Evolutionary conservation across 1,140 invertebrate genomes (phyloP), one percentile per base, ranked within the genome.

Genomic region (Saccostrea glomerata): DNA sequence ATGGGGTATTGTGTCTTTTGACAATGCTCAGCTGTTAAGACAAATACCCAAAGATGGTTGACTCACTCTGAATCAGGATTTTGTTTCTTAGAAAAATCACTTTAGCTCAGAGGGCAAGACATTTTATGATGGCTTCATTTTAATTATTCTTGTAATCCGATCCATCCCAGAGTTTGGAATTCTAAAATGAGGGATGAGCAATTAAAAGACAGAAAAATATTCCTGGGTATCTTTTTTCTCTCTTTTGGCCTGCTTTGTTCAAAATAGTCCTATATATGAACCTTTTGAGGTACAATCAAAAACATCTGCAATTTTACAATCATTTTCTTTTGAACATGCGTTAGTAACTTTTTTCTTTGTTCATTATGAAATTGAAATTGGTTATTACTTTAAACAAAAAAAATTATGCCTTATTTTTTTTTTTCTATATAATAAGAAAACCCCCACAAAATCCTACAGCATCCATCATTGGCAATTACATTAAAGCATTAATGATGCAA

Each of bases 1-100:
- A 84, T 84, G 82, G 82, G 82, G 25, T 55, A 84, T 55, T 84
- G 82, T 55, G 70, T 84, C 40, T 55, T 84, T 84, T 55, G 55
- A 56, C 82, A 56, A 84, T 84, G 82, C 40, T 84, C 82, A 84
- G 82, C 40, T 84, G 82, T 84, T 54, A 84, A 77, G 70, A 77
- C 70, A 77, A 77, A 77, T 77, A 77, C 25, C 70, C 70, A 30
- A 77, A 77, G 70, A 77, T 77, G 25, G 70, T 36, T 77, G 70
- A 77, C 70, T 77, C 70, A 77, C 30, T 30, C 70, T 12, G 15
- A 30, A 25, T 47, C 15, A 4, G 25, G 13, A 30, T 77, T 77
- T 77, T 77, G 70, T 77, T 77, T 77, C 70, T 77, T 36, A 30
- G 70, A 77, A 77, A 77, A 36, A 77, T 77, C 25, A 77, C 70